phyloP scores from a whole-genome alignment of 2,888 invertebrate species.

The Emmelina monodactyla region DNA sequence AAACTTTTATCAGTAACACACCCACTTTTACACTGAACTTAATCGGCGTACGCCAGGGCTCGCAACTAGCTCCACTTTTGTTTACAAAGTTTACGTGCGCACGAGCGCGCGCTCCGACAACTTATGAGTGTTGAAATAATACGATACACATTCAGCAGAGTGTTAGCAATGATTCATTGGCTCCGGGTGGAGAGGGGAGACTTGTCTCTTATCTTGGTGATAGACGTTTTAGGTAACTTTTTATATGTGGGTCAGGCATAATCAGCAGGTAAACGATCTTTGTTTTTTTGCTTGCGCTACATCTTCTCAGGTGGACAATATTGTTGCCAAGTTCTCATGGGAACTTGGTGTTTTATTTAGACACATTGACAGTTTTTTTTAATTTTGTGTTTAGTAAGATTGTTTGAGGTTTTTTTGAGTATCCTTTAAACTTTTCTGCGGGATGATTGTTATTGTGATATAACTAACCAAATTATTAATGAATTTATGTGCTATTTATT shows the following conservation, averaged over 20 bases:
- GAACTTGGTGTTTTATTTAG: too few species aligned
- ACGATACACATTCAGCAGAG: slow-evolving; percentile 11
- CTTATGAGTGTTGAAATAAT: slow-evolving; percentile 24
- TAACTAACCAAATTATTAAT: too few species aligned
- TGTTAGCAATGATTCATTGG: slow-evolving; percentile 23
- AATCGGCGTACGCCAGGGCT: slow-evolving; percentile 25
- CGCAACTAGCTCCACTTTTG: slow-evolving; percentile 13
- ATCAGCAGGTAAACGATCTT: background rate
- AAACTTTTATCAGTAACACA: slow-evolving; percentile 28
- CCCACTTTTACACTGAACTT: slow-evolving; percentile 23
- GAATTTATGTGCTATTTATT: too few species aligned
- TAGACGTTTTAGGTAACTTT: slow-evolving; percentile 11
- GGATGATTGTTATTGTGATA: too few species aligned
- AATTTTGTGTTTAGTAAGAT: too few species aligned
- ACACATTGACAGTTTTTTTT: too few species aligned
- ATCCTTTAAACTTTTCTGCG: too few species aligned
- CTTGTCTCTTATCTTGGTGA: slow-evolving; percentile 7
- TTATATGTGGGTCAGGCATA: background rate
- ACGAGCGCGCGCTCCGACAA: slow-evolving; percentile 29
- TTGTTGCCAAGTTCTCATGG: background rate
- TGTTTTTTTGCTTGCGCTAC: background rate
- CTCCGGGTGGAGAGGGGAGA: slow-evolving; percentile 17
- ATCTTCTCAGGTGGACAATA: background rate
- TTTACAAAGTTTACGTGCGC: slow-evolving; percentile 33
- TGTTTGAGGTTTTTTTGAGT: too few species aligned